Percentiles rank a stretch among this genome's conserved stretches.
Evolutionary conservation across 2,888 invertebrate species (phyloP).

Genomic region (Liposcelis brunnea): DNA sequence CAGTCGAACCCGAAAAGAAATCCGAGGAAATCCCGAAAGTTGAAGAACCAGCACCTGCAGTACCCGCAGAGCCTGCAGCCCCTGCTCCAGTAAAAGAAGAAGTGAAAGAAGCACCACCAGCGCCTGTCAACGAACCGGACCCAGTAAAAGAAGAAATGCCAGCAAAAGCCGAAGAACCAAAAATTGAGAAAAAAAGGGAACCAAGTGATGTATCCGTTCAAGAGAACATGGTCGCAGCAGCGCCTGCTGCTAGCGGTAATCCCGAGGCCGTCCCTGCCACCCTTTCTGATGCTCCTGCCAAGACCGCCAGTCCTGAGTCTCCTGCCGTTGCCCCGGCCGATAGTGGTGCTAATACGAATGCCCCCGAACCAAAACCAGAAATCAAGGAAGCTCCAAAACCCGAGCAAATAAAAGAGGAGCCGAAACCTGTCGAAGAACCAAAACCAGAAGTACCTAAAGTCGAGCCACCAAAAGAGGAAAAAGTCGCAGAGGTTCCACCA

Average conservation of each 20-base stretch:
- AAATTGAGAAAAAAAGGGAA: slow-evolving; percentile 16
- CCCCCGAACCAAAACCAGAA: slow-evolving; percentile 8
- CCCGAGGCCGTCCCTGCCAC: slow-evolving; percentile 13
- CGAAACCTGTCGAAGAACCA: neutral
- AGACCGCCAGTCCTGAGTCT: slow-evolving; percentile 7
- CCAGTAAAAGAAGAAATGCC: slow-evolving; percentile 15
- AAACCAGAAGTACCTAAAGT: no score
- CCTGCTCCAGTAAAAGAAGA: slow-evolving; percentile 15
- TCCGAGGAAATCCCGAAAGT: slow-evolving; percentile 16
- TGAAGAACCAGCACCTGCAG: slow-evolving; percentile 17
- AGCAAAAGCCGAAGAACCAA: slow-evolving; percentile 12
- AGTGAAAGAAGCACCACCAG: slow-evolving; percentile 15
- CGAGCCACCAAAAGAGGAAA: slow-evolving; percentile 16
- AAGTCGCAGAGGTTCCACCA: slow-evolving; percentile 22
- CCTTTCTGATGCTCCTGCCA: slow-evolving; percentile 9
- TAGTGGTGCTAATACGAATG: slow-evolving; percentile 1
- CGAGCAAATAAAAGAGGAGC: slow-evolving; percentile 21
- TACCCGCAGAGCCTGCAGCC: slow-evolving; percentile 15
- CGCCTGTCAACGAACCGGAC: slow-evolving; percentile 17
- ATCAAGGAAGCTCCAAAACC: slow-evolving; percentile 15
- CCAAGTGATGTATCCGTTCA: slow-evolving; percentile 11
- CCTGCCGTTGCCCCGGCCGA: slow-evolving; percentile 14
- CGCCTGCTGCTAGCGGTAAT: slow-evolving; percentile 4
- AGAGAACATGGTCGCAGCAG: slow-evolving; percentile 9
- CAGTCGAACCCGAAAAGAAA: slow-evolving; percentile 13